Evolutionary conservation across 2,888 invertebrate species (phyloP).

Genomic region (Meliscaeva auricollis): DNA sequence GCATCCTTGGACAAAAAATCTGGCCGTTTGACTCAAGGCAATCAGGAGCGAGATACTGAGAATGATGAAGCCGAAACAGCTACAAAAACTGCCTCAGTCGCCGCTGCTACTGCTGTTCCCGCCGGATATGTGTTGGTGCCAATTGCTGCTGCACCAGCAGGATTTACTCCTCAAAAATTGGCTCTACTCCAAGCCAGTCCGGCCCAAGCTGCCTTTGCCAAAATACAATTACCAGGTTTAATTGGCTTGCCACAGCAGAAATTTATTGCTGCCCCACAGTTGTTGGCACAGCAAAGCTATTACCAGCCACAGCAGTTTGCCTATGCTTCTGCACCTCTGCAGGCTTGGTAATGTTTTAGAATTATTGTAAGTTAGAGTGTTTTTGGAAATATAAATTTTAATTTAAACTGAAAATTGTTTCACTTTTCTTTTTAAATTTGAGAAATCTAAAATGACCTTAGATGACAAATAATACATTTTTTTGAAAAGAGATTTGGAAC

Average conservation of each 20-base stretch:
- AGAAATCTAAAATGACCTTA: neutral
- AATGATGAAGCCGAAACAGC: constrained; percentile 62
- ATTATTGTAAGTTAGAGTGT: constrained; percentile 11
- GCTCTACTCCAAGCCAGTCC: constrained; percentile 46
- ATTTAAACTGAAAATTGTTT: constrained; percentile 18
- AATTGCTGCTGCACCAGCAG: constrained; percentile 41
- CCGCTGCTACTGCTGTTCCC: constrained; percentile 34
- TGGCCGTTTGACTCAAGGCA: constrained; percentile 58
- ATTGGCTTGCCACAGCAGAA: constrained; percentile 51
- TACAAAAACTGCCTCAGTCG: neutral
- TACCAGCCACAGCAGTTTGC: constrained; percentile 69
- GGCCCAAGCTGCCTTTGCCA: constrained; percentile 50
- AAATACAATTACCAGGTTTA: constrained; percentile 51
- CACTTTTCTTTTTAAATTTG: neutral
- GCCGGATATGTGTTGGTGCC: constrained; percentile 53
- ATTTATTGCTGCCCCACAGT: constrained; percentile 37
- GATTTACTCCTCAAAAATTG: constrained; percentile 59
- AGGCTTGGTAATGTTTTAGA: constrained; percentile 48
- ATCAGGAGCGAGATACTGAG: constrained; percentile 60
- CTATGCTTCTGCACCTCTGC: constrained; percentile 57
- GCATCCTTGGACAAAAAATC: constrained; percentile 41
- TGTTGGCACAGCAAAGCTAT: constrained; percentile 30
- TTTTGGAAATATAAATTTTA: constrained; percentile 42
- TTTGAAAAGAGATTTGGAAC: too few species aligned
- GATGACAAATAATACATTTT: too few species aligned